Base-by-base conservation (phyloP, 2,888 invertebrate genomes). In the Cantharis flavilabris region DNA sequence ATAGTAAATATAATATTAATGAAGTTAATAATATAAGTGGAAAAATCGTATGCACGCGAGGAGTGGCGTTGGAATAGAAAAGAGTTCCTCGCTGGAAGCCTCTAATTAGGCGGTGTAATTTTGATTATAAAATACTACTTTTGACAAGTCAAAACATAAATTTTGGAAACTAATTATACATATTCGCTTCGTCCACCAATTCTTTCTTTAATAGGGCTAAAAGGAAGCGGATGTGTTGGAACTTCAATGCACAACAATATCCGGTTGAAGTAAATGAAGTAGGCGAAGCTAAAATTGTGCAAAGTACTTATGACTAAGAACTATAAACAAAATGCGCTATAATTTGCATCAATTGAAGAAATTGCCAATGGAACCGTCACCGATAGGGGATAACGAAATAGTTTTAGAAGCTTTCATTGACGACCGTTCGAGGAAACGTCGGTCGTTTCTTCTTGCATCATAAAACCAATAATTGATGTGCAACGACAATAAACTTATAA, bases 401-500 rank as follows among this genome's bases (percentile, higher is more conserved):
- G 49, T 49, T 49, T 49, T n/a, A n/a, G 49, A 49, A n/a, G n/a
- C n/a, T 7, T 49, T 49, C 49, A 49, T 49, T 9, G 49, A n/a
- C 7, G 49, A 49, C n/a, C 5, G 49, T 49, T 49, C 49, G 49
- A 49, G 49, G 49, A 49, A 49, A 49, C 49, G 49, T 13, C 33
- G 13, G 49, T 13, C 33, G 13, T 49, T 49, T 49, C 7, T 49
- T 49, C n/a, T n/a, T 49, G 49, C 49, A 49, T 49, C 49, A 49
- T 49, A 49, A 49, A 49, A 49, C n/a, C 13, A 7, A 49, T 49
- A 49, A 49, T 49, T n/a, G 49, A 49, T 49, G 49, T 49, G 49
- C 1, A 49, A 49, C 49, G 49, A 49, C 49, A 49, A 49, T 49
- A 26, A 74, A 74, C 77, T 72, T 16, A 33, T 77, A 72, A 74